Evolutionary conservation across 2,113 vertebrate genomes (phyloP).

Genomic region (human): GRCh38 chr9:22156001-22156500

Average conservation of each 20-base stretch:
- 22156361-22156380: neutral
- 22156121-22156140: neutral
- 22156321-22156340: neutral
- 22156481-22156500: neutral
- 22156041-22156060: too few species aligned
- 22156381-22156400: neutral
- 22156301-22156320: neutral
- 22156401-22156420: neutral
- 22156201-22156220: neutral
- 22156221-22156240: neutral
- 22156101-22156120: neutral
- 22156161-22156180: neutral
- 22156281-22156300: neutral
- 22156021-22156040: too few species aligned
- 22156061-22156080: too few species aligned
- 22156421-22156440: neutral
- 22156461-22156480: neutral
- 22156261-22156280: neutral
- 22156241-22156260: neutral
- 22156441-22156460: slow-evolving; percentile 27
- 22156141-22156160: neutral
- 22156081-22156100: neutral
- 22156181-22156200: neutral
- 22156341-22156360: slow-evolving; percentile 8
- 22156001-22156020: too few species aligned